Base-by-base conservation (phyloP, 1,140 invertebrate species). In the Harlomillsia oculata region DNA sequence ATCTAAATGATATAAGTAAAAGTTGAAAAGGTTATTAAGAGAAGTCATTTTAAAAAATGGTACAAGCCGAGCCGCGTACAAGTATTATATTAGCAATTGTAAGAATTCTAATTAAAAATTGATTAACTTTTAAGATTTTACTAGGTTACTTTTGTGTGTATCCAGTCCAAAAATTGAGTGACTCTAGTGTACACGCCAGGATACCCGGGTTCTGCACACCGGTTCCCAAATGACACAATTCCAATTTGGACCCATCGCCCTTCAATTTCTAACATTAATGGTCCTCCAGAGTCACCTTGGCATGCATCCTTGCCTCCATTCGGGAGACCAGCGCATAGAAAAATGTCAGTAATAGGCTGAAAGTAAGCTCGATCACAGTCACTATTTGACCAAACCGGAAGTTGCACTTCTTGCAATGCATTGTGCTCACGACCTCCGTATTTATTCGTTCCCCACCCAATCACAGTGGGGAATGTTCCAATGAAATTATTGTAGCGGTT, bases 271-370 rank as follows among this genome's bases (percentile, higher is more conserved):
- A 91, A 76, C 84, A 91, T 89, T 20, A 93, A 69, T 0, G 89
- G 89, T 9, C 45, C 45, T 48, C 8, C n/a, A 30, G 25, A 63
- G 52, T 67, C 70, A 86, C 86, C 77, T n/a, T 93, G 90, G 70
- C 90, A 95, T 14, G 89, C 89, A 69, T 95, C 90, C 41, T 87
- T 87, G 0, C 89, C 89, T 2, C 90, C 90, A 66, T 90, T 82
- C 5, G 83, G 83, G 65, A 87, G 88, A 0, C 91, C 90, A 28
- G 91, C 90, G 68, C 91, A 95, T 1, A 95, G 72, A 71, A 94
- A 94, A 58, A 86, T 89, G 28, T 83, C 81, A 2, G 87, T 92
- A 59, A 95, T 94, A 5, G 87, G 86, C 68, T 94, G 90, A 71
- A 89, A 90, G 70, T 92, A 93, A 11, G 87, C 87, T 36, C 81